phyloP scores from a whole-genome alignment of 2,113 vertebrate species.

The Dicentrarchus labrax region DNA sequence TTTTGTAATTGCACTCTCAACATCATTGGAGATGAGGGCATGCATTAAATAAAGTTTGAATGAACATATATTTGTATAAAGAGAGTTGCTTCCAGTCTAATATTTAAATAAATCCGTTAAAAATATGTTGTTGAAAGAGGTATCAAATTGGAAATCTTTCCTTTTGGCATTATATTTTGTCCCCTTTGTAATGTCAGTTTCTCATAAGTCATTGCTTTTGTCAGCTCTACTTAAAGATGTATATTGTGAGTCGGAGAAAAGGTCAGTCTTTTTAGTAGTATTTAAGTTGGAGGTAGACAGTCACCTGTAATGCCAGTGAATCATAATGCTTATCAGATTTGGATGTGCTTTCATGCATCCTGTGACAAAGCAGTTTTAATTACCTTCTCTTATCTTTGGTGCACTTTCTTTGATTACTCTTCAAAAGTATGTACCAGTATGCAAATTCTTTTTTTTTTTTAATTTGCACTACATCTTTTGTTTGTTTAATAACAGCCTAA shows the following conservation, averaged over 20 bases:
- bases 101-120: not conserved
- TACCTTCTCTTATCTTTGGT: constrained; percentile 55
- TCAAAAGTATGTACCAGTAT: not conserved
- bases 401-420: constrained; percentile 37
- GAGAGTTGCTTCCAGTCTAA: not conserved
- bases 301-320: constrained; percentile 14
- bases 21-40: too few relatives aligned
- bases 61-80: not conserved
- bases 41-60: too few relatives aligned
- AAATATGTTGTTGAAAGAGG: not conserved
- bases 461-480: constrained; percentile 19
- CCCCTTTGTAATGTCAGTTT: not conserved
- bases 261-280: not conserved
- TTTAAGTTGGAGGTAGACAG: not conserved
- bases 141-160: not conserved
- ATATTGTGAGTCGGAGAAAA: not conserved
- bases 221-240: not conserved
- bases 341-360: constrained; percentile 46
- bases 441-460: constrained; percentile 7
- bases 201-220: not conserved
- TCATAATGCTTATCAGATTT: constrained; percentile 54
- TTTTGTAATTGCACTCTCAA: too few relatives aligned
- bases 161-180: not conserved
- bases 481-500: constrained; percentile 11
- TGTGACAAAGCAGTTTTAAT: constrained; percentile 55